phyloP scores from a whole-genome alignment of 2,888 invertebrate species.

The Ochropleura leucogaster region DNA sequence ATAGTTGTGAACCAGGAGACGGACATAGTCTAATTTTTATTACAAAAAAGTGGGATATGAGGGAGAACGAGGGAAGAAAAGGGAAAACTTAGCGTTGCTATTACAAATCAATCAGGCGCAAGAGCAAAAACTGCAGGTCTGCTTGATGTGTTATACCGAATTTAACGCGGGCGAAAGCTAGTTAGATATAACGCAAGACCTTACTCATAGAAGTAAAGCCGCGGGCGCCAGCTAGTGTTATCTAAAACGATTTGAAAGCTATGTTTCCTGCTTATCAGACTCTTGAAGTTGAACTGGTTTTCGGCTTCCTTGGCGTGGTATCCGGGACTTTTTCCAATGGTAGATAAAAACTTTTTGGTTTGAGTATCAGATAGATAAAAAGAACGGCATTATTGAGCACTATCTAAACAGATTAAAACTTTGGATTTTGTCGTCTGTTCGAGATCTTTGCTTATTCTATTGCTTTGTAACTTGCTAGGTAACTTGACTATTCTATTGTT shows the following conservation, averaged over 20 bases:
- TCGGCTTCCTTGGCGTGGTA: neutral
- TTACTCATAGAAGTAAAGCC: too few relatives aligned
- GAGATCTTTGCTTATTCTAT: neutral
- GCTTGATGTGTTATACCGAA: too few relatives aligned
- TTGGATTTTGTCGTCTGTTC: neutral
- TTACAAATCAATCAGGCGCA: too few relatives aligned
- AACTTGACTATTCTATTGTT: neutral
- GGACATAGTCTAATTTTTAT: too few relatives aligned
- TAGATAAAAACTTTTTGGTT: slow-evolving; percentile 42
- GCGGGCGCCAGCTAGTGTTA: slow-evolving; percentile 5
- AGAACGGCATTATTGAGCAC: neutral
- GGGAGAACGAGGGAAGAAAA: too few relatives aligned
- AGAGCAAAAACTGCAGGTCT: too few relatives aligned
- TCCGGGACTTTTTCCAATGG: slow-evolving; percentile 24
- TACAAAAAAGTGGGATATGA: too few relatives aligned
- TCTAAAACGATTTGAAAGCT: slow-evolving; percentile 21
- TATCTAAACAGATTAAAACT: neutral
- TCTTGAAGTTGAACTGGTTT: slow-evolving; percentile 18
- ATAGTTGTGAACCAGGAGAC: too few relatives aligned
- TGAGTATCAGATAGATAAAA: slow-evolving; percentile 1
- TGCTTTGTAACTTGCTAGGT: neutral
- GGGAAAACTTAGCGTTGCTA: too few relatives aligned
- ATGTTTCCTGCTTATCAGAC: slow-evolving; percentile 39
- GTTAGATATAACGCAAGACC: too few relatives aligned
- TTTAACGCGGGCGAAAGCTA: too few relatives aligned